These are phyloP conservation scores for Pseudomyrmex flavicornis DNA, from an alignment of 1,140 invertebrate genomes.

Conservation along the genomic window DNA sequence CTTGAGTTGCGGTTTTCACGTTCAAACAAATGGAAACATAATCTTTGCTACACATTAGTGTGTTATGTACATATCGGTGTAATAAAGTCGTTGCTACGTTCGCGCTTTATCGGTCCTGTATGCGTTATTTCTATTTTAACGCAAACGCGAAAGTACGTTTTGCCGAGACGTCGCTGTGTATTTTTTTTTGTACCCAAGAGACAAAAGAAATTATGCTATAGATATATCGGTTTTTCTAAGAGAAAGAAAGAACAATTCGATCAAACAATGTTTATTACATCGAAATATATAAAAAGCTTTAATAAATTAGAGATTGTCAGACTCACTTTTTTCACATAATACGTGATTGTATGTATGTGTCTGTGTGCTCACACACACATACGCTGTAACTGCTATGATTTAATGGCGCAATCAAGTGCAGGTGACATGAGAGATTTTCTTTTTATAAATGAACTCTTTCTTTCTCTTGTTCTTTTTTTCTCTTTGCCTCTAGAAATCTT, in stretches of 20 bases:
- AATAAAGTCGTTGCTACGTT: conserved; percentile 49
- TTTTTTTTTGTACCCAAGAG: conserved; percentile 13
- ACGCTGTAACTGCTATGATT: not conserved
- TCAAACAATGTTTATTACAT: not conserved
- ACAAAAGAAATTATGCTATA: not conserved
- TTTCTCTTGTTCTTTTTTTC: not conserved
- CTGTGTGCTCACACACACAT: not conserved
- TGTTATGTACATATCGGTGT: not conserved
- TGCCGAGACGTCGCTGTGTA: conserved; percentile 28
- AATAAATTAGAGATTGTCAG: no score
- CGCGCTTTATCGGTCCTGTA: conserved; percentile 40
- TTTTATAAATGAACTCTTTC: not conserved
- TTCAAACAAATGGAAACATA: not conserved
- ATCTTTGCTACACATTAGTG: not conserved
- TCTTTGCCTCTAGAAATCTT: no score
- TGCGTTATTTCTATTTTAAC: conserved; percentile 54
- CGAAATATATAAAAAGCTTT: not conserved
- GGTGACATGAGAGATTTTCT: not conserved
- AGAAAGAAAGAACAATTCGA: not conserved
- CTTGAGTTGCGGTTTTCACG: not conserved
- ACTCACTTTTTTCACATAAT: not conserved
- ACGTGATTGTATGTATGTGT: not conserved
- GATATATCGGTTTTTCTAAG: not conserved
- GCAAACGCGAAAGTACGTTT: conserved; percentile 46
- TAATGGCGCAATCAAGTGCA: conserved; percentile 10